Evolutionary conservation across 2,113 vertebrate genomes (phyloP).

Genomic region (Ptyas mucosa): DNA sequence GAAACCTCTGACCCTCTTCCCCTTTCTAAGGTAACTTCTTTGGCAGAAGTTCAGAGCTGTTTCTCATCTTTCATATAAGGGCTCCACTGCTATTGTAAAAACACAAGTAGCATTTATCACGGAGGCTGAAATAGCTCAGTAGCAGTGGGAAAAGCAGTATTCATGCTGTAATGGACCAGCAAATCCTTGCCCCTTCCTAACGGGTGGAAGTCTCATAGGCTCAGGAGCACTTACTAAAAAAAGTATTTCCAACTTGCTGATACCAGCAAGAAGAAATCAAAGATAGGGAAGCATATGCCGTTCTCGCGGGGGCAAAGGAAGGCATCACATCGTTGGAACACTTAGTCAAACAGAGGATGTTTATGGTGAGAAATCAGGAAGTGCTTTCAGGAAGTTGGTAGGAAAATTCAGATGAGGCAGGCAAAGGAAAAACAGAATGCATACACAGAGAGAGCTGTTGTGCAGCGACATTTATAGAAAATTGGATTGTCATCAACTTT

Average conservation of each 20-base stretch:
- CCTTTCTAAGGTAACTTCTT: constrained; percentile 1
- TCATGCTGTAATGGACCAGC: neutral
- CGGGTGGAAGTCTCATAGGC: neutral
- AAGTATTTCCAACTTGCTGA: neutral
- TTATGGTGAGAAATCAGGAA: constrained; percentile 58
- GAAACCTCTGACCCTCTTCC: neutral
- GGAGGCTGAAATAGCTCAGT: neutral
- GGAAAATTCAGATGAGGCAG: constrained; percentile 52
- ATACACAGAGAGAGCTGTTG: constrained; percentile 8
- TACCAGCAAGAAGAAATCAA: constrained; percentile 30
- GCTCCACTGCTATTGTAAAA: neutral
- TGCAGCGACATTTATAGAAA: constrained; percentile 29
- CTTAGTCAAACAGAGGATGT: constrained; percentile 51
- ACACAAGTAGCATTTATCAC: rapidly evolving
- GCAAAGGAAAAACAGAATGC: constrained; percentile 29
- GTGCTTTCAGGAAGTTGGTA: constrained; percentile 46
- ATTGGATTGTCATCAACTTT: constrained; percentile 23
- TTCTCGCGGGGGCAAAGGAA: constrained; percentile 26
- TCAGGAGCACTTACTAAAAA: neutral
- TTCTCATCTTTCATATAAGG: neutral
- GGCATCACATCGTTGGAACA: neutral
- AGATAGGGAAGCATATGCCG: constrained; percentile 26
- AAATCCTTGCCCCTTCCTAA: neutral
- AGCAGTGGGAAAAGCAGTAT: neutral
- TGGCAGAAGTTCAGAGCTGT: neutral